Percentiles rank a stretch among this genome's conserved stretches.
phyloP scores from a whole-genome alignment of 2,888 invertebrate genomes.

The Artemia sinica region DNA sequence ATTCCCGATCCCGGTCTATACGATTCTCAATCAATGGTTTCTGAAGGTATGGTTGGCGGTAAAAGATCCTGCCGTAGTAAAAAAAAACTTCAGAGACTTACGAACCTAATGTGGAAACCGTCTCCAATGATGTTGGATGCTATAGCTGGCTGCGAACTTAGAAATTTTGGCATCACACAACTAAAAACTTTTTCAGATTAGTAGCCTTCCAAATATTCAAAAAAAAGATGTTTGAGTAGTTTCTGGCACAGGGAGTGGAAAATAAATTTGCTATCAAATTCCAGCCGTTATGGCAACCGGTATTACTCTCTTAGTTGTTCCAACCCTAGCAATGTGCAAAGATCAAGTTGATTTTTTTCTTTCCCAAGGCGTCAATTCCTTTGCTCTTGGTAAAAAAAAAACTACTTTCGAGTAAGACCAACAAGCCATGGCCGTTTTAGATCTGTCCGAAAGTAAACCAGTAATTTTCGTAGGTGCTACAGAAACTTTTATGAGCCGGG shows the following conservation, averaged over 20 bases:
- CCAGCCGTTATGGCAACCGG: background rate
- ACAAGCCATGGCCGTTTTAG: background rate
- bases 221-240: conserved; percentile 5
- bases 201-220: background rate
- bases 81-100: background rate
- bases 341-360: background rate
- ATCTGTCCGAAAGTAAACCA: background rate
- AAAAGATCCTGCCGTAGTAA: background rate
- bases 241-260: background rate
- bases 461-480: background rate
- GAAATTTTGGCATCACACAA: conserved; percentile 6
- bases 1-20: background rate
- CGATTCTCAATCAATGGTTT: background rate
- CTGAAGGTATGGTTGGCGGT: background rate
- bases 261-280: background rate
- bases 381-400: background rate
- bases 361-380: background rate
- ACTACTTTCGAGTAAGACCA: background rate
- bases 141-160: background rate
- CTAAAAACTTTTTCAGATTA: background rate
- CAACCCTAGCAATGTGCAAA: background rate
- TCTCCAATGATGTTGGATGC: conserved; percentile 3
- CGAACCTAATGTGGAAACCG: conserved; percentile 3
- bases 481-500: background rate
- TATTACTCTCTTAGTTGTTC: background rate